phyloP scores from a whole-genome alignment of 2,888 invertebrate genomes.

The Osedax frankpressi region DNA sequence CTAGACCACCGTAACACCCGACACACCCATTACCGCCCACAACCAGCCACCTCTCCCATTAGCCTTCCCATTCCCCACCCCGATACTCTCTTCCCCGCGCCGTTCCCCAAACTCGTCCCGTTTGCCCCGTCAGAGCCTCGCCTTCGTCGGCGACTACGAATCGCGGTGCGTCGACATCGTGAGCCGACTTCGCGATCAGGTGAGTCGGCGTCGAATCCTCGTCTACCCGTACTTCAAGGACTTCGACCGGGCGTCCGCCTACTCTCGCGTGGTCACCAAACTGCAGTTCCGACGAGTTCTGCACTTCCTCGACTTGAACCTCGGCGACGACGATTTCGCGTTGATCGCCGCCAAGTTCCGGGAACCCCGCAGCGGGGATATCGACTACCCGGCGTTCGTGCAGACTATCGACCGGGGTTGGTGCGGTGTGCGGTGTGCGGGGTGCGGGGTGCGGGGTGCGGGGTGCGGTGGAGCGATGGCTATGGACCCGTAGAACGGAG shows the following conservation, averaged over 20 bases:
- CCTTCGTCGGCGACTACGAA: slow-evolving; percentile 31
- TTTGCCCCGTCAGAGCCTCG: background rate
- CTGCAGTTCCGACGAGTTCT: slow-evolving; percentile 45
- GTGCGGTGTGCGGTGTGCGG: too few species aligned
- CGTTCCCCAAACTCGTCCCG: background rate
- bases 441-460: too few species aligned
- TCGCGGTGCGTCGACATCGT: slow-evolving; percentile 32
- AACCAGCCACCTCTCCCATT: background rate
- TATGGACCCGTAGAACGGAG: too few species aligned
- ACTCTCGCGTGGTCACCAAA: slow-evolving; percentile 43
- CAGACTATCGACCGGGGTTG: slow-evolving; percentile 44
- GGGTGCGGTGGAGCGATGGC: too few species aligned
- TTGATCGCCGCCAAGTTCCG: slow-evolving; percentile 43
- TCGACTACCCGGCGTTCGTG: slow-evolving; percentile 47
- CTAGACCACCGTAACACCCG: too few species aligned
- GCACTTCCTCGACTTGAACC: slow-evolving; percentile 42
- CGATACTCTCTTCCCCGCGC: background rate
- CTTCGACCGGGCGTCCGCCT: slow-evolving; percentile 44
- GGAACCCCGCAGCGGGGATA: slow-evolving; percentile 40
- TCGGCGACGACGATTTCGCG: slow-evolving; percentile 39
- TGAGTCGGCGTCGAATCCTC: slow-evolving; percentile 38
- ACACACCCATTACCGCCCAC: background rate
- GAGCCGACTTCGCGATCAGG: slow-evolving; percentile 35
- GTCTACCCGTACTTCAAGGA: slow-evolving; percentile 47
- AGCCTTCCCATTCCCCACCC: background rate